Base-by-base conservation (phyloP, 1,140 invertebrate genomes). In the Lucilia cuprina region DNA sequence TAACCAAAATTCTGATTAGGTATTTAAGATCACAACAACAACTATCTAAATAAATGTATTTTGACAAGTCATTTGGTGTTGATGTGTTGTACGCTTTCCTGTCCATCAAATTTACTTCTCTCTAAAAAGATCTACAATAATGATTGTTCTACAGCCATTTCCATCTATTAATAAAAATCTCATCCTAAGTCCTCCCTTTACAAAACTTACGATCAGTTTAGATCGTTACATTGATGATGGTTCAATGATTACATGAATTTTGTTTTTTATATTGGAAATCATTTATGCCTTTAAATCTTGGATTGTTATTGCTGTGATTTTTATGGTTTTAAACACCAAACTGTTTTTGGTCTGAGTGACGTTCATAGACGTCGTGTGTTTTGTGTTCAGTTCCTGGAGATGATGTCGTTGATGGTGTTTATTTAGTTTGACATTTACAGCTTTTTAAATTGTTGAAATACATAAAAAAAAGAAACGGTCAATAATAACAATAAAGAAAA, bases 1-100 rank as follows among this genome's bases (percentile, higher is more conserved):
- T 70, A 25, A 70, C 21, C n/a, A 3, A 70, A 70, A 70, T n/a
- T n/a, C 65, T 10, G 19, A 21, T n/a, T n/a, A 21, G 65, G 65
- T 21, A 70, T 70, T 70, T 70, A 70, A 70, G n/a, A 60, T 1
- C 14, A 60, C 5, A 60, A 60, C 5, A 60, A 60, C 55, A 60
- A 60, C 55, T n/a, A 60, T 14, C 13, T 14, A 7, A 55, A 55
- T 55, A 55, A 70, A 19, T 21, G n/a, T 21, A n/a, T 70, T 70
- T 70, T 70, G 65, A 70, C 65, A 70, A 25, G 65, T 70, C 65
- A 70, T 70, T 70, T 70, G 65, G 65, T 70, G 65, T 70, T 70
- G 65, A 70, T 70, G 10, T 70, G 65, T 19, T 70, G 65, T 70
- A 70, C 12, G 65, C 65, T 25, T 19, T 70, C 65, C 2, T 10